Conservation (phyloP, 1,140 invertebrate genomes). For the Trichomalopsis sarcophagae region DNA sequence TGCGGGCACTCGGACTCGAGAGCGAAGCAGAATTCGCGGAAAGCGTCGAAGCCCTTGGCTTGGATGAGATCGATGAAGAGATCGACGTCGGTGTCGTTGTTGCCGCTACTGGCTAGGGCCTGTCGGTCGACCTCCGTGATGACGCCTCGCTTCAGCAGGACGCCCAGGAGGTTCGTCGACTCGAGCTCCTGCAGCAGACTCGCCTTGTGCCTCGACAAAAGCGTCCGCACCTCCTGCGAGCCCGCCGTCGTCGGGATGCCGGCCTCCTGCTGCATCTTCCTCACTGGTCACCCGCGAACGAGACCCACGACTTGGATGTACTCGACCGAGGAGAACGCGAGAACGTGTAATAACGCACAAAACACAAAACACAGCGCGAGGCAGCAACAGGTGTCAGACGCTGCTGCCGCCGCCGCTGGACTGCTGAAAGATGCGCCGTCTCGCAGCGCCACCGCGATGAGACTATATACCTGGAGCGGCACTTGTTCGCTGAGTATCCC, state of each 20-base stretch:
- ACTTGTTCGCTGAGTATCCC: neutral
- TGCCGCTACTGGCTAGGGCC: slow-evolving; percentile 61
- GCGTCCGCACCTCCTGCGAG: slow-evolving; percentile 64
- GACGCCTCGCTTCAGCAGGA: slow-evolving; percentile 68
- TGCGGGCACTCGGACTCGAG: slow-evolving; percentile 76
- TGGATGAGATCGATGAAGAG: slow-evolving; percentile 75
- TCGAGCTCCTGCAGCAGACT: slow-evolving; percentile 65
- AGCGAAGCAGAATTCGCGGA: slow-evolving; percentile 76
- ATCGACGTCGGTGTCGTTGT: slow-evolving; percentile 65
- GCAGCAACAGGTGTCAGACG: slow-evolving; percentile 42
- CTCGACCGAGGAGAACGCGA: neutral
- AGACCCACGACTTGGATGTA: neutral
- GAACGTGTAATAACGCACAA: neutral
- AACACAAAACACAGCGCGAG: neutral
- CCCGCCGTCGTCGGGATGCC: slow-evolving; percentile 55
- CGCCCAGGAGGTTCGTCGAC: slow-evolving; percentile 64
- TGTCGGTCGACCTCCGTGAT: slow-evolving; percentile 67
- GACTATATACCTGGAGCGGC: neutral
- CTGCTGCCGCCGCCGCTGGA: neutral
- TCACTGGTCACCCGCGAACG: neutral
- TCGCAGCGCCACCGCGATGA: neutral
- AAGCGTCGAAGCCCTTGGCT: slow-evolving; percentile 75
- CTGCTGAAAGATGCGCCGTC: neutral
- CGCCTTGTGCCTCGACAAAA: slow-evolving; percentile 67
- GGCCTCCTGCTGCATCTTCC: slow-evolving; percentile 36